These are phyloP conservation scores for Monarcha castaneiventris DNA, from an alignment of 2,113 vertebrate genomes.

Conservation along the genomic window DNA sequence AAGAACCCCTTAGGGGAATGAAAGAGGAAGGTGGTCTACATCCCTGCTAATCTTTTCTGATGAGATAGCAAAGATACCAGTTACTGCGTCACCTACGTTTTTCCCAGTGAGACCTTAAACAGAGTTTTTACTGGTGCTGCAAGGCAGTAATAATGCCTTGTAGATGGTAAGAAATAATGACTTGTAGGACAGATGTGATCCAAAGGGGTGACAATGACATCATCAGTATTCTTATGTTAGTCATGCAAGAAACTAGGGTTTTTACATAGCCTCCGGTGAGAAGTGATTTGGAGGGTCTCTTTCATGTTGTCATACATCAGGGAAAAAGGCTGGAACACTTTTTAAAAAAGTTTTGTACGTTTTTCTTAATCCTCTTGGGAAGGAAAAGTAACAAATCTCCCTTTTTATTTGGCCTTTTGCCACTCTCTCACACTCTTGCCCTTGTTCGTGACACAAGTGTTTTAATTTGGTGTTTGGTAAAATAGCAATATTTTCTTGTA, in stretches of 20 bases:
- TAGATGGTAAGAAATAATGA: neutral
- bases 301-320: neutral
- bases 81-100: neutral
- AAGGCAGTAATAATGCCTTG: neutral
- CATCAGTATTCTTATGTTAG: neutral
- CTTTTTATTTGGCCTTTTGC: conserved; percentile 19
- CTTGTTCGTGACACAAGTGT: neutral
- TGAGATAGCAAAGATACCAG: neutral
- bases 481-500: conserved; percentile 16
- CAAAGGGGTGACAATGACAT: neutral
- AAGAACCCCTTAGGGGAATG: neutral
- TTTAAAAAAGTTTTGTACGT: neutral
- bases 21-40: neutral
- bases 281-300: neutral
- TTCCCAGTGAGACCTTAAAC: neutral
- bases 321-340: neutral
- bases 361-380: conserved; percentile 8
- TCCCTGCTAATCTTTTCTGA: neutral
- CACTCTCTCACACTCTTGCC: neutral
- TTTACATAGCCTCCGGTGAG: neutral
- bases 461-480: conserved; percentile 42
- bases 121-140: neutral
- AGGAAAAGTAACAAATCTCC: conserved; percentile 26
- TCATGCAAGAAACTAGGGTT: neutral
- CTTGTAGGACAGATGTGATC: neutral